Percentiles rank a stretch among this genome's conserved stretches.
Conservation (phyloP, 2,113 vertebrate species). For the Cettia cetti region DNA sequence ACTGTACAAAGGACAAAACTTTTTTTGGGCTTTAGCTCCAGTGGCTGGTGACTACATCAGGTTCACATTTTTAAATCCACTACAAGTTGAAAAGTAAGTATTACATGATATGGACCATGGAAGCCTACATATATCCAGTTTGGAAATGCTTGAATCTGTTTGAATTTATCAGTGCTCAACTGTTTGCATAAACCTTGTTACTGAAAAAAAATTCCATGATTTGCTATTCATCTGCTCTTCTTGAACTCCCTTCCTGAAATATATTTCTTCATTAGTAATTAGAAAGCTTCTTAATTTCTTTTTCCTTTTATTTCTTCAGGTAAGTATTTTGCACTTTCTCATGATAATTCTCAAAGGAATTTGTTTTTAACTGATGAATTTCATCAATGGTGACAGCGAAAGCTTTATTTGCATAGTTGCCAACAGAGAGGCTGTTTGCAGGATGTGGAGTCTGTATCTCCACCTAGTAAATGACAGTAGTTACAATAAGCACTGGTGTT, state of each 20-base stretch:
- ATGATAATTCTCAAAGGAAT: not conserved
- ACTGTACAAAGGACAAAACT: constrained; percentile 52
- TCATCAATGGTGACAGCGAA: not conserved
- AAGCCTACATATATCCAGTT: not conserved
- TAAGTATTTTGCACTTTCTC: not conserved
- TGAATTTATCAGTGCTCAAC: not conserved
- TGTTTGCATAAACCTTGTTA: not conserved
- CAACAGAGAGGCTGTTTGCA: not conserved
- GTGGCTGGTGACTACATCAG: constrained; percentile 62
- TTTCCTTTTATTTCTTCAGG: not conserved
- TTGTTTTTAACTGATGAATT: not conserved
- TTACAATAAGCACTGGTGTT: not conserved
- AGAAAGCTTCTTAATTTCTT: not conserved
- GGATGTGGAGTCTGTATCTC: not conserved
- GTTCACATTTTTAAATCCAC: constrained; percentile 52
- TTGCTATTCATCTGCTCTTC: not conserved
- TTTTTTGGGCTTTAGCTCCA: constrained; percentile 68
- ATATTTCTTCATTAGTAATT: not conserved
- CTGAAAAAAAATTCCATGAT: not conserved
- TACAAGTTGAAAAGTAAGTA: constrained; percentile 67
- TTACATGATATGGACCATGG: not conserved
- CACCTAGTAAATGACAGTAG: not conserved
- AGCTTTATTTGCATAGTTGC: not conserved
- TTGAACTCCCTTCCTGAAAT: not conserved
- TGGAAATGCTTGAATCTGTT: not conserved